Evolutionary conservation across 2,797 vertebrate species (phyloP), one percentile per base, ranked within the genome.

Genomic region (Bucorvus abyssinicus): DNA sequence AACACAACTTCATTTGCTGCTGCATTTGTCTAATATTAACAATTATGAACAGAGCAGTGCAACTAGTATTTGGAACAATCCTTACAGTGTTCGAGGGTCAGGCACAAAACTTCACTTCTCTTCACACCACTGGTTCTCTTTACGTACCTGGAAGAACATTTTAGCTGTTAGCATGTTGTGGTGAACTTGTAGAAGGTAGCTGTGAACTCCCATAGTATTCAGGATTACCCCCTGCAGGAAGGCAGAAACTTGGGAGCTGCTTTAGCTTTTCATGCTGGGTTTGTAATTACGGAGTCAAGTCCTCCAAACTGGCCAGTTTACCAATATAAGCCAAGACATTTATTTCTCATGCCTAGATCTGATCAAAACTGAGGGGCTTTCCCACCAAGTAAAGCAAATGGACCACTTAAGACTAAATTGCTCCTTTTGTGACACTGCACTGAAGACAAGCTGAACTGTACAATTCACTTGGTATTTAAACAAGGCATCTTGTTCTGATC

Each of bases 51-150:
- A 99, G 98, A 97, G 98, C 99, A 99, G 99, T 99, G 99, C 99
- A 99, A 98, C 98, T 99, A 98, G 98, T 98, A 98, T 98, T 97
- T 97, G 98, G 98, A 98, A 98, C 98, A 97, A 98, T 98, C 98
- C 98, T 98, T 98, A 98, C 98, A 98, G 98, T 98, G 98, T 98
- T 98, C 78, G 88, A 98, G 98, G 98, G 97, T 98, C 97, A 97
- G 98, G 97, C 97, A 97, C 94, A 91, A 90, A 76, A 23, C 93
- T 97, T 98, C 98, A 99, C 97, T 99, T 99, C 97, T 99, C 99
- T 99, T 99, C 99, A 97, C 99, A 99, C 99, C 99, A 99, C 98
- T 99, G 99, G 98, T 99, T 99, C 98, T 99, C 99, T 98, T 99
- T 99, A 97, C 98, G 99, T 98, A 99, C 99, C 99, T 99, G 86